Base-by-base conservation (phyloP, 2,888 invertebrate species). In the Anorthoa munda region DNA sequence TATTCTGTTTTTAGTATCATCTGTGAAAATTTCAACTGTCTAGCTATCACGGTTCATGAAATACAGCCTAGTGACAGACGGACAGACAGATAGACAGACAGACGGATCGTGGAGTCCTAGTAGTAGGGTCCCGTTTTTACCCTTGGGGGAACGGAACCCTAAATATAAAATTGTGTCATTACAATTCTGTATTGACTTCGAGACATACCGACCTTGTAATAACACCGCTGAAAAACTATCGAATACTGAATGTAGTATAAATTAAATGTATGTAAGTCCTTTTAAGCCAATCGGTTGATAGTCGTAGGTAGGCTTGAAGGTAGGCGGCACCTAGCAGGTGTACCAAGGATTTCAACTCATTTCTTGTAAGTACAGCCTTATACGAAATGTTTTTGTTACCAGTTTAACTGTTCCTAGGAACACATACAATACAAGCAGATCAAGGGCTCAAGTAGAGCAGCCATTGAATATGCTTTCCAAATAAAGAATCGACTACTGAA, bases 271-370 rank as follows among this genome's bases (percentile, higher is more conserved):
- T 45, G 31, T 71, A 70, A 53, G 46, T 74, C 64, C 50, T 59
- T 63, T 61, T 75, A 66, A 67, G 79, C 88, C 87, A 88, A 88
- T 88, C 67, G 64, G 81, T 61, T 73, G 67, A 66, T 74, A 74
- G 72, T 26, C 23, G 65, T 67, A 72, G 84, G 88, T 79, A 77
- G 45, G 15, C 63, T 66, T 39, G 26, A 70, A 83, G 60, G 83
- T 77, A 85, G 88, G 88, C 87, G 87, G 83, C 66, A 66, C 83
- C 68, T 39, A 39, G 55, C 77, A 78, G 78, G 69, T 81, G 76
- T 67, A 71, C 71, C 75, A 82, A 79, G 77, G 72, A 48, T 77
- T 81, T 78, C 80, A 66, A 83, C 64, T 82, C 51, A 55, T 78
- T 78, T 77, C 70, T 79, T 82, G 67, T 66, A 48, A 67, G 58